Evolutionary conservation across 35 echinoderm and acorn worm genomes (phyloP).

Genomic region (Strongylocentrotus purpuratus): DNA sequence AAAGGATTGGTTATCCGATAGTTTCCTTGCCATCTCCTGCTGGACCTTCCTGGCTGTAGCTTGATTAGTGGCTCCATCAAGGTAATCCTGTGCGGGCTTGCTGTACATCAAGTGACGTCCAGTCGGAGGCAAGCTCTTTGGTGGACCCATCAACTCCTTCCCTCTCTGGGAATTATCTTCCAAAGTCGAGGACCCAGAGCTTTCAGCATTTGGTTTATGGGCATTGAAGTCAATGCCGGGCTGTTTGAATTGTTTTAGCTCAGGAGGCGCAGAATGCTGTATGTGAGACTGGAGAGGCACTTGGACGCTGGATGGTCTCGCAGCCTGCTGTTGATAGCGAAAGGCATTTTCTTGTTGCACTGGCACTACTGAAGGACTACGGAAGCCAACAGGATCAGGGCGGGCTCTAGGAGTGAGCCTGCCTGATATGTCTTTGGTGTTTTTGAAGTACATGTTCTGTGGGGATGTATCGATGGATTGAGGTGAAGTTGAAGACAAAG

Average conservation of each 20-base stretch:
- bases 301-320: constrained; percentile 49
- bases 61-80: constrained; percentile 29
- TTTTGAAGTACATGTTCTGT: neutral
- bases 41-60: neutral
- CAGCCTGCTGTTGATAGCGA: neutral
- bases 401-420: constrained; percentile 81
- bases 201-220: constrained; percentile 31
- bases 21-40: neutral
- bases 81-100: neutral
- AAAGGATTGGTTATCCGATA: constrained; percentile 37
- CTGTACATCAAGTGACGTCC: constrained; percentile 70
- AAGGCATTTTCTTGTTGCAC: neutral
- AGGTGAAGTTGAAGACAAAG: constrained; percentile 63
- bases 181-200: constrained; percentile 37
- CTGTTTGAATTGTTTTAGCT: constrained; percentile 19
- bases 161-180: constrained; percentile 39
- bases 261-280: neutral
- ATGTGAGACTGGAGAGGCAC: constrained; percentile 28
- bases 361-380: constrained; percentile 40
- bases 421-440: constrained; percentile 49
- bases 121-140: constrained; percentile 58
- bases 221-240: neutral
- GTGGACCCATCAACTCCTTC: constrained; percentile 37
- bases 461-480: constrained; percentile 57
- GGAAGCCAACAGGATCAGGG: constrained; percentile 84